Evolutionary conservation across 2,113 vertebrate genomes (phyloP).

Genomic region (Malurus elegans): DNA sequence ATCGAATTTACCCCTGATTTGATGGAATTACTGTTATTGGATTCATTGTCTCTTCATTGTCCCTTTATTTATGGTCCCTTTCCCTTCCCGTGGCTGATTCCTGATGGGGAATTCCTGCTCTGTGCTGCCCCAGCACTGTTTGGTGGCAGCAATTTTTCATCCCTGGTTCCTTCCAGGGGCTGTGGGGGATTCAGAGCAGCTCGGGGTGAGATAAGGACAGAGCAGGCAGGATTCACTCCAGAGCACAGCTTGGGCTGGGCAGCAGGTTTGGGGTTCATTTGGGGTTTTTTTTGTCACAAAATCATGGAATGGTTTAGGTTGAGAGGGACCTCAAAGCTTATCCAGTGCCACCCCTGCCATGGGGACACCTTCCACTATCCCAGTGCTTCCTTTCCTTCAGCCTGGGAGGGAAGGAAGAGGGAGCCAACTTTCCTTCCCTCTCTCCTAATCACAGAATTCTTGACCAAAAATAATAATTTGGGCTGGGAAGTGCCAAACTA

Average conservation of each 20-base stretch:
- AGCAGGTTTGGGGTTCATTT: neutral
- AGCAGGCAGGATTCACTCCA: neutral
- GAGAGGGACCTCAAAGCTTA: neutral
- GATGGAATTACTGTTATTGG: neutral
- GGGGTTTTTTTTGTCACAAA: neutral
- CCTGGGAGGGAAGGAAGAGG: neutral
- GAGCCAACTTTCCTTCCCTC: neutral
- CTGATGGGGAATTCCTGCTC: neutral
- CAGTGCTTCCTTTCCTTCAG: neutral
- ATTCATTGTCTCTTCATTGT: no score
- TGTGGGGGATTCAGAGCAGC: neutral
- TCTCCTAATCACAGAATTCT: neutral
- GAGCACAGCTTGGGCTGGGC: neutral
- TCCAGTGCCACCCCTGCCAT: neutral
- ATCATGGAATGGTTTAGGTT: neutral
- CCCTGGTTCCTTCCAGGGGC: neutral
- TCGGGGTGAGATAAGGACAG: neutral
- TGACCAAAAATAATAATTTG: neutral
- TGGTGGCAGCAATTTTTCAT: neutral
- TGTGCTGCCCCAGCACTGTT: neutral
- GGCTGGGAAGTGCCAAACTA: neutral
- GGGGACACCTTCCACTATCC: neutral
- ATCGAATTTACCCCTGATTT: neutral
- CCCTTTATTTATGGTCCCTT: neutral
- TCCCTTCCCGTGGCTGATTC: neutral